phyloP scores from a whole-genome alignment of 2,797 vertebrate species.

The Leptodactylus fallax region DNA sequence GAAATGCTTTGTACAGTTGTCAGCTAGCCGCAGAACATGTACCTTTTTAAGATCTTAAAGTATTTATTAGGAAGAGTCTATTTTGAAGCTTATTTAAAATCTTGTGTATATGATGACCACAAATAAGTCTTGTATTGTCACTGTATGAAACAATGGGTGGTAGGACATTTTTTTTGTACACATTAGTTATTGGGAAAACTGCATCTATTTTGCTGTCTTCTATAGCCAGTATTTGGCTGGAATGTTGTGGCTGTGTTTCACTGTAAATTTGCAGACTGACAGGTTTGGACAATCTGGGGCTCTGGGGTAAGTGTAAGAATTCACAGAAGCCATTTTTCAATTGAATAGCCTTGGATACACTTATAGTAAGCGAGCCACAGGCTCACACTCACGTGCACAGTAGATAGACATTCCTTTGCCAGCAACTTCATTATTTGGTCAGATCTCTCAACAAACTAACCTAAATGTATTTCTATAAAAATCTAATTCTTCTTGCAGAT shows the following conservation, averaged over 20 bases:
- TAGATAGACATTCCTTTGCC: background rate
- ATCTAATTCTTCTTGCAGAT: too few species aligned
- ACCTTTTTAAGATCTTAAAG: constrained; percentile 72
- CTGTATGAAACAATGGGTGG: constrained; percentile 64
- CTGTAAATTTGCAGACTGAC: background rate
- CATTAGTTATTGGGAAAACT: constrained; percentile 16
- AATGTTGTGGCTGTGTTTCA: constrained; percentile 33
- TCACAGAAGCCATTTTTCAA: too few species aligned
- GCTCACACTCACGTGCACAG: too few species aligned
- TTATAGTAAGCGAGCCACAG: too few species aligned
- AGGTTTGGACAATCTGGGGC: background rate
- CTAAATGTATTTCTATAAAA: too few species aligned
- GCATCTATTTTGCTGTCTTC: constrained; percentile 35
- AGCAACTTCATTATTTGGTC: too few species aligned
- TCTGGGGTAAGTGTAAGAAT: background rate
- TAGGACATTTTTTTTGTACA: constrained; percentile 35
- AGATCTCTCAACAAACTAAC: too few species aligned
- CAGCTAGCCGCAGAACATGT: constrained; percentile 71
- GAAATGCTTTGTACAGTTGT: constrained; percentile 76
- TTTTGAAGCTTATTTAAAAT: constrained; percentile 75
- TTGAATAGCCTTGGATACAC: background rate
- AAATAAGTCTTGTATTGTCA: constrained; percentile 70
- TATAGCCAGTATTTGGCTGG: constrained; percentile 3
- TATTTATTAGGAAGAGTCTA: constrained; percentile 77
- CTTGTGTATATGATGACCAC: constrained; percentile 79